Conservation (phyloP, 2,113 vertebrate species). For the Varanus salvator region DNA sequence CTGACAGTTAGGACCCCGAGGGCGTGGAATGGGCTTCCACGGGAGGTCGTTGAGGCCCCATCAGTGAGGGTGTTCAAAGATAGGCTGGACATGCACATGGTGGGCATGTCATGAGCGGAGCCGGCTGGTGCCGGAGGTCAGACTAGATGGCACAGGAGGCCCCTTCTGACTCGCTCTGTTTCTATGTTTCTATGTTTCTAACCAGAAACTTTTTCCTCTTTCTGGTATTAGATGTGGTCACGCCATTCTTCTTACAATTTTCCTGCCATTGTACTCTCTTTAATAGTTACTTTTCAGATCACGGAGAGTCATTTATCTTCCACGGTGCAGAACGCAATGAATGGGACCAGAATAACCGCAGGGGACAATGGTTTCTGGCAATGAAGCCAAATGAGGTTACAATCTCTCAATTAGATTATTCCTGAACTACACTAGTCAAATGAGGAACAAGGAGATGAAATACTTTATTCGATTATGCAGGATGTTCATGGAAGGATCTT, state of each 20-base stretch:
- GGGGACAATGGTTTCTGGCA: slow-evolving; percentile 65
- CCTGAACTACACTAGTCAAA: slow-evolving; percentile 55
- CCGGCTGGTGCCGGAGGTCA: too few relatives aligned
- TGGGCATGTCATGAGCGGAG: too few relatives aligned
- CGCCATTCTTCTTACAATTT: neutral
- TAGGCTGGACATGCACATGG: too few relatives aligned
- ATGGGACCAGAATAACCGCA: slow-evolving; percentile 73
- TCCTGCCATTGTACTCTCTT: slow-evolving; percentile 39
- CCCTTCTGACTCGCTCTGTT: too few relatives aligned
- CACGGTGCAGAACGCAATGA: slow-evolving; percentile 65
- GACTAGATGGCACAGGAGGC: too few relatives aligned
- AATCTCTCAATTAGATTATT: slow-evolving; percentile 63
- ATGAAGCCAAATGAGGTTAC: slow-evolving; percentile 71
- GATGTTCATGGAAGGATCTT: neutral
- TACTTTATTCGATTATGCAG: slow-evolving; percentile 45
- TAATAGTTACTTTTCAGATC: slow-evolving; percentile 67
- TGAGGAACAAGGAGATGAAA: slow-evolving; percentile 50
- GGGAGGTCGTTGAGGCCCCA: too few relatives aligned
- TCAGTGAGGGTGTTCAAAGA: too few relatives aligned
- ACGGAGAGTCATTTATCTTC: slow-evolving; percentile 67
- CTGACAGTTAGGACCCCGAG: too few relatives aligned
- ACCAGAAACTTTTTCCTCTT: neutral
- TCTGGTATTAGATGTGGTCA: neutral
- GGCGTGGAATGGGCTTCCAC: too few relatives aligned
- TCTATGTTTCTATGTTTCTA: too few relatives aligned